Conservation (phyloP, 2,113 vertebrate genomes). For the Pterophyllum scalare region DNA sequence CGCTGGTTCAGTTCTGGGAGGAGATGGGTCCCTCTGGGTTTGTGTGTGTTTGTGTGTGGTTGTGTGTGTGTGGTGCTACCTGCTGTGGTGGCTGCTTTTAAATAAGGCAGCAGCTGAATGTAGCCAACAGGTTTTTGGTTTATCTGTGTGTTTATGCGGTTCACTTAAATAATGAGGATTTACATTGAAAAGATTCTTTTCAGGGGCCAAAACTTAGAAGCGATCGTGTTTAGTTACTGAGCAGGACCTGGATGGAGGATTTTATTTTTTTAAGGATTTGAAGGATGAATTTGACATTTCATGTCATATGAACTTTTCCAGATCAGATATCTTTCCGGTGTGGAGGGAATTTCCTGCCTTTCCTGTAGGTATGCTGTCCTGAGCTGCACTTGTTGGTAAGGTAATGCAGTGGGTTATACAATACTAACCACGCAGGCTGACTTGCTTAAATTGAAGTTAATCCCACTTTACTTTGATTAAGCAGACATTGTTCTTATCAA, state of each 20-base stretch:
- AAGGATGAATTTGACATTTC: background rate
- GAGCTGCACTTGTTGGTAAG: background rate
- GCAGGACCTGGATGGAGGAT: background rate
- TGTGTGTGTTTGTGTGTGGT: no score
- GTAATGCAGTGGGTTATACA: background rate
- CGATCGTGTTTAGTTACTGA: background rate
- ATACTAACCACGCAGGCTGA: background rate
- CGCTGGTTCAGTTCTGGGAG: no score
- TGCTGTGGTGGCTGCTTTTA: background rate
- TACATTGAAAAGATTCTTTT: background rate
- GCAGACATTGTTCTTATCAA: background rate
- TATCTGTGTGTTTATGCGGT: background rate
- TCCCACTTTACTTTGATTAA: background rate
- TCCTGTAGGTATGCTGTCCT: rapidly evolving
- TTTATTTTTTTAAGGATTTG: no score
- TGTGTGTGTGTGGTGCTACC: background rate
- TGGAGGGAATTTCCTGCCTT: background rate
- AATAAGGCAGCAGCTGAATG: background rate
- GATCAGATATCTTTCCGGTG: background rate
- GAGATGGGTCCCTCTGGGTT: no score
- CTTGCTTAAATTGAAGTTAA: background rate
- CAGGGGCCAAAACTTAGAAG: background rate
- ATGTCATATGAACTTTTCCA: background rate
- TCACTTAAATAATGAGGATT: background rate
- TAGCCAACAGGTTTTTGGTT: background rate